Percentiles rank a stretch among this genome's conserved stretches.
These are phyloP conservation scores for Heteronetta atricapilla DNA, from an alignment of 2,113 vertebrate genomes.

Conservation along the genomic window DNA sequence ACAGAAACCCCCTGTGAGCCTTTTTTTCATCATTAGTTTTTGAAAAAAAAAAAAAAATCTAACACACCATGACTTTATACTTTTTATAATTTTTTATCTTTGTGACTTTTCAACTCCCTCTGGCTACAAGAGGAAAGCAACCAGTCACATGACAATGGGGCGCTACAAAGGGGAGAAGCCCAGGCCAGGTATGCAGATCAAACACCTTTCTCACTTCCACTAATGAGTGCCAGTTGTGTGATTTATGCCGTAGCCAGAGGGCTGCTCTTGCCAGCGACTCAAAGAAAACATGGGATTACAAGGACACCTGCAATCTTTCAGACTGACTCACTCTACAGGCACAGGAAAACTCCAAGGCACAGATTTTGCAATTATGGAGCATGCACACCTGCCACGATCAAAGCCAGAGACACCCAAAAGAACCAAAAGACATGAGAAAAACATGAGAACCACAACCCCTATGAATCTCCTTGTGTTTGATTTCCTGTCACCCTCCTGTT, in stretches of 20 bases:
- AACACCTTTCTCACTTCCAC: background rate
- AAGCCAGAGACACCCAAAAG: background rate
- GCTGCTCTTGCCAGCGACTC: background rate
- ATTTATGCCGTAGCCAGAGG: background rate
- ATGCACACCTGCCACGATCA: background rate
- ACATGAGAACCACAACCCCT: background rate
- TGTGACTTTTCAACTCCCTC: background rate
- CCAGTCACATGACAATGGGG: background rate
- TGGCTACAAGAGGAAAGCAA: background rate
- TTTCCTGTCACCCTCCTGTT: background rate
- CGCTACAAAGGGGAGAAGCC: background rate
- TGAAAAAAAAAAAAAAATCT: background rate
- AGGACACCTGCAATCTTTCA: background rate
- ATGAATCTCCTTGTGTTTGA: background rate
- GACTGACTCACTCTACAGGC: background rate
- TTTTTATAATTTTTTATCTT: background rate
- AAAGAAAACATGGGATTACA: background rate
- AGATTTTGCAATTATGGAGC: background rate
- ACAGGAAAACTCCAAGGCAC: background rate
- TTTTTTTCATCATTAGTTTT: background rate
- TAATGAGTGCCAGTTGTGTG: background rate
- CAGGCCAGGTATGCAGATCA: background rate
- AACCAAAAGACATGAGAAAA: rapidly evolving
- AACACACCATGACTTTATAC: background rate
- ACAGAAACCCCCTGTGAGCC: background rate